Conservation (phyloP, 2,113 vertebrate genomes). For the Grallaria varia region DNA sequence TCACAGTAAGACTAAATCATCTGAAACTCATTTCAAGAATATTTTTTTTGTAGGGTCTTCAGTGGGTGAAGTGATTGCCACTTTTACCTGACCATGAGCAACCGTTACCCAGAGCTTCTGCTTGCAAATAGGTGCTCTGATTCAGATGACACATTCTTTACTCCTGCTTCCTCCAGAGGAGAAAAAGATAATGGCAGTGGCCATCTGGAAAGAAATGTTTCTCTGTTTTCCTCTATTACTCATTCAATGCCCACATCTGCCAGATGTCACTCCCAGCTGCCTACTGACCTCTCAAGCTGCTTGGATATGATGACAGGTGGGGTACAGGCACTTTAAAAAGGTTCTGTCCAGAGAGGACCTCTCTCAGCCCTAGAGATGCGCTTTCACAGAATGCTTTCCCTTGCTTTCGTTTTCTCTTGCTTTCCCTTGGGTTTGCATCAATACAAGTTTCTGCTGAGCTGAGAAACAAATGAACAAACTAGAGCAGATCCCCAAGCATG, state of each 20-base stretch:
- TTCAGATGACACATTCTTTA: not conserved
- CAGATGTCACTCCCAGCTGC: not conserved
- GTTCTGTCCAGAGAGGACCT: not conserved
- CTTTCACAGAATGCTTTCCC: not conserved
- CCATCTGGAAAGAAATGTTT: not conserved
- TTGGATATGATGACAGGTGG: not conserved
- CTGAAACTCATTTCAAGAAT: not conserved
- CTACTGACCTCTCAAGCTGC: not conserved
- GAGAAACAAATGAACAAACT: not conserved
- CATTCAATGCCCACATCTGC: not conserved
- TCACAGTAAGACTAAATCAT: not conserved
- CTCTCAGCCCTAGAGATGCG: not conserved
- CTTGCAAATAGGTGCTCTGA: not conserved
- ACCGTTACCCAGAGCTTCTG: not conserved
- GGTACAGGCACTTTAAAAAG: not conserved
- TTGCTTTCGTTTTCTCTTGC: not conserved
- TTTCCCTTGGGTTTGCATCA: not conserved
- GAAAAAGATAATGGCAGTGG: not conserved
- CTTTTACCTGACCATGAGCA: not conserved
- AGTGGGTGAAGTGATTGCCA: accelerated
- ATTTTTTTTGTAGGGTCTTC: not conserved
- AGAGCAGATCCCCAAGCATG: not conserved
- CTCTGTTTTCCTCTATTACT: not conserved
- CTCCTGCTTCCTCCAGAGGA: not conserved
- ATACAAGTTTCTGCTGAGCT: not conserved